Conservation (phyloP, 2,888 invertebrate species). For the Chrysolina haemoptera region DNA sequence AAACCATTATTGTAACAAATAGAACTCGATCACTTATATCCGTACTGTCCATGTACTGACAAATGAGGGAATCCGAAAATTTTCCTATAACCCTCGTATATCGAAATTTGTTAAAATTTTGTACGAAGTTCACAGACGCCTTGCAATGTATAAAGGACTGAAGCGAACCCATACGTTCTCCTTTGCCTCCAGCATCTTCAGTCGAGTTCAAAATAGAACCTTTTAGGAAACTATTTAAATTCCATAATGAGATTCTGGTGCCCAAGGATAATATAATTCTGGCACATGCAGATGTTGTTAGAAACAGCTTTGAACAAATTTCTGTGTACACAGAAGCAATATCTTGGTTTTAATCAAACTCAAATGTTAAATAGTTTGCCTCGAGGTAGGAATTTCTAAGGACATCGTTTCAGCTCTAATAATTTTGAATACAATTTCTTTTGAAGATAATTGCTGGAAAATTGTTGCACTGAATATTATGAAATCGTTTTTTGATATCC, state of each 20-base stretch:
- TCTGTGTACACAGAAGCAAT: constrained; percentile 13
- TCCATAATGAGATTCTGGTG: constrained; percentile 36
- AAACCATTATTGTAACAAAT: no score
- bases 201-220: constrained; percentile 35
- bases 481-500: no score
- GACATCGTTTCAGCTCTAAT: neutral
- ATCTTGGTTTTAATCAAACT: constrained; percentile 14
- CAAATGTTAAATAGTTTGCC: neutral
- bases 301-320: constrained; percentile 31
- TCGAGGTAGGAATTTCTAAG: neutral
- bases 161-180: constrained; percentile 26
- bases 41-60: no score
- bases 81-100: neutral
- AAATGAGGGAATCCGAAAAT: no score
- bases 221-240: constrained; percentile 40
- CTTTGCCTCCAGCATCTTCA: constrained; percentile 32
- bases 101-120: neutral
- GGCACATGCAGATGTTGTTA: constrained; percentile 37
- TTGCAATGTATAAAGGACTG: constrained; percentile 24
- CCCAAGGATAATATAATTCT: constrained; percentile 37
- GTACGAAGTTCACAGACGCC: constrained; percentile 30
- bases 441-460: no score
- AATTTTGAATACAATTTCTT: no score
- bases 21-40: no score
- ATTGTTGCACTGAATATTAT: no score